These are phyloP conservation scores for Hydractinia symbiolongicarpus DNA, from an alignment of 30 jellyfish, hydroid and myxozoan species.

Conservation along the genomic window DNA sequence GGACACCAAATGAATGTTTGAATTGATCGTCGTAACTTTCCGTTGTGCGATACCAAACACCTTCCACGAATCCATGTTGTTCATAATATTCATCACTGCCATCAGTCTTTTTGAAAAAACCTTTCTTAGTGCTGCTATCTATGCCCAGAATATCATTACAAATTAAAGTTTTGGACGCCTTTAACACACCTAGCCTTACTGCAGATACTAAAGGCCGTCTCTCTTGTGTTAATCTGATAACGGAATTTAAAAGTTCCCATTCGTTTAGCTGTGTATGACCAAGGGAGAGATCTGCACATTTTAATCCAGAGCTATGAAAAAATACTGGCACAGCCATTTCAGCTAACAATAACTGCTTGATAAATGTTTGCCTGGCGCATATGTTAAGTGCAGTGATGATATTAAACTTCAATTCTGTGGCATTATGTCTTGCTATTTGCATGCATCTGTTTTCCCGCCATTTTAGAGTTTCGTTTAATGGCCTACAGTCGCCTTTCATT, in stretches of 20 bases:
- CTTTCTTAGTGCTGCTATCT: background rate
- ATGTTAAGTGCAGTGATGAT: background rate
- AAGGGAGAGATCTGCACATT: no score
- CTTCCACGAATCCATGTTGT: background rate
- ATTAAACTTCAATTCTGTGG: background rate
- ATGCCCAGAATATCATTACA: background rate
- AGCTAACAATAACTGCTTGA: background rate
- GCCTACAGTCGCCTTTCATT: background rate
- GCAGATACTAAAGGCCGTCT: background rate
- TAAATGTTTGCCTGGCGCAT: background rate
- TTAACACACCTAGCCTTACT: background rate
- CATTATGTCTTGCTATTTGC: background rate
- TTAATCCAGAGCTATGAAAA: no score
- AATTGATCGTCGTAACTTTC: background rate
- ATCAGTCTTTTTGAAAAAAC: background rate
- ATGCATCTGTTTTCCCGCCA: background rate
- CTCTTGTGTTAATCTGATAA: no score
- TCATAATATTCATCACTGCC: background rate
- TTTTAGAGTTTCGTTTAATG: background rate
- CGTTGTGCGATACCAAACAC: background rate
- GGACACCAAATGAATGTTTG: background rate
- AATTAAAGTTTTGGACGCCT: background rate
- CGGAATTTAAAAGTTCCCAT: no score
- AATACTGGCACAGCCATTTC: no score
- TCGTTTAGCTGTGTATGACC: no score